Percentiles rank a stretch among this genome's conserved stretches.
These are phyloP conservation scores for Chloroceryle amazona DNA, from an alignment of 2,797 vertebrate genomes.

Conservation along the genomic window DNA sequence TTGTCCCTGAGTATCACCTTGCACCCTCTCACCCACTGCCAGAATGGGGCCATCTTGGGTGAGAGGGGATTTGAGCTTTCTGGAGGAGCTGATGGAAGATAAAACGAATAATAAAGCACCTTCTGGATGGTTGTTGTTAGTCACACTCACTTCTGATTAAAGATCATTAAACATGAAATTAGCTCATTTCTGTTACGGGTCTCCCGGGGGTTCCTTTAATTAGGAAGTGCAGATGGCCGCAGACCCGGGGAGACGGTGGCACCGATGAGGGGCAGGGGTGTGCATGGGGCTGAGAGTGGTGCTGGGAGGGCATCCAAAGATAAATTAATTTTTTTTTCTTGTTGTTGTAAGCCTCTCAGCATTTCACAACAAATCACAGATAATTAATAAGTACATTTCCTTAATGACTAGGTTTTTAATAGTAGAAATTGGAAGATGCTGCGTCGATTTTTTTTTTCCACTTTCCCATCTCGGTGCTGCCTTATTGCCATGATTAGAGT, in stretches of 20 bases:
- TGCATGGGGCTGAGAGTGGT: not conserved
- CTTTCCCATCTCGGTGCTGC: not conserved
- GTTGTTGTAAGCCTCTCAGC: constrained; percentile 74
- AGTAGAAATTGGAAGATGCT: constrained; percentile 79
- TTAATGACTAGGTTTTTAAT: constrained; percentile 81
- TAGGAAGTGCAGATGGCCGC: constrained; percentile 77
- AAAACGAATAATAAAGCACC: constrained; percentile 70
- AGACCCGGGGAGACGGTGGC: constrained; percentile 40
- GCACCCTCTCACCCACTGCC: not conserved
- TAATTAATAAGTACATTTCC: constrained; percentile 82
- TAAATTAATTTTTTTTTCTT: constrained; percentile 56
- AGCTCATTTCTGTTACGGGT: constrained; percentile 80
- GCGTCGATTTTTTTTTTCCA: not conserved
- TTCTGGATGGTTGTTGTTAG: constrained; percentile 78
- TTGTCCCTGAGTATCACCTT: not conserved
- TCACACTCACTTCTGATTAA: constrained; percentile 81
- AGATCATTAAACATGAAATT: constrained; percentile 86
- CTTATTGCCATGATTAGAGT: accelerated
- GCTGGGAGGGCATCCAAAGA: not conserved
- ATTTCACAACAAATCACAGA: constrained; percentile 83
- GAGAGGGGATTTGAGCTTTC: not conserved
- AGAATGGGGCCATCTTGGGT: not conserved
- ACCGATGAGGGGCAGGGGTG: not conserved
- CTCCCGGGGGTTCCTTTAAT: constrained; percentile 77
- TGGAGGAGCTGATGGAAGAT: not conserved